Evolutionary conservation across 2,113 vertebrate genomes (phyloP).

Genomic region (Arvicanthis niloticus): DNA sequence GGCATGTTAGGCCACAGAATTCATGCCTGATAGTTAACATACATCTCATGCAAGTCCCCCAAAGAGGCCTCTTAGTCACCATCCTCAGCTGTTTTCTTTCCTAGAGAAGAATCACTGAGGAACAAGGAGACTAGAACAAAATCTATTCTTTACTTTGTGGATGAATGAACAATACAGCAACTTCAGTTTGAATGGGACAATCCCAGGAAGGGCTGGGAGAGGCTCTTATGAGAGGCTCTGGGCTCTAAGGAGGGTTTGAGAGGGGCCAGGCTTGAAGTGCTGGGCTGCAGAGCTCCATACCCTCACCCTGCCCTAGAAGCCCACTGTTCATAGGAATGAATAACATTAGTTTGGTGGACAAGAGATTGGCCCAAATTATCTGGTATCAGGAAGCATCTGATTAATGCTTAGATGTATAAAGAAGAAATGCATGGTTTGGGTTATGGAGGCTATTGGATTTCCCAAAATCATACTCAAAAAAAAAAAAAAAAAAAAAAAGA

Average conservation of each 20-base stretch:
- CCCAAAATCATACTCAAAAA: slow-evolving; percentile 53
- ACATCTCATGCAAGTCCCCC: slow-evolving; percentile 45
- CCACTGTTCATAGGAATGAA: slow-evolving; percentile 47
- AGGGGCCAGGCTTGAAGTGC: background rate
- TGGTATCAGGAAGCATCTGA: slow-evolving; percentile 18
- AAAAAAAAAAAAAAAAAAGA: background rate
- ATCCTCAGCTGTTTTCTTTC: slow-evolving; percentile 64
- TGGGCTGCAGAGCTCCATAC: slow-evolving; percentile 42
- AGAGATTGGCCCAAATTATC: slow-evolving; percentile 45
- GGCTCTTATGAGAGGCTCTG: slow-evolving; percentile 12
- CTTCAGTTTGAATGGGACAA: slow-evolving; percentile 1
- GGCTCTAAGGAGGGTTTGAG: slow-evolving; percentile 57
- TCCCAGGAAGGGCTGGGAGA: slow-evolving; percentile 1
- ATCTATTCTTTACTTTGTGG: background rate
- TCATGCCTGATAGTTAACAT: slow-evolving; percentile 10
- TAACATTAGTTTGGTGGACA: slow-evolving; percentile 30
- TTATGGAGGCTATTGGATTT: slow-evolving; percentile 35
- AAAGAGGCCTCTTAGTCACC: slow-evolving; percentile 58
- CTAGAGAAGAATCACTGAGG: slow-evolving; percentile 50
- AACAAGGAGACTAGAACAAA: slow-evolving; percentile 56
- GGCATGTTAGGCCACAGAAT: background rate
- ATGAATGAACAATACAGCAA: slow-evolving; percentile 30
- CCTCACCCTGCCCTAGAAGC: slow-evolving; percentile 67
- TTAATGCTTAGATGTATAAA: slow-evolving; percentile 71
- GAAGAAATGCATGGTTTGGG: slow-evolving; percentile 29